phyloP scores from a whole-genome alignment of 2,888 invertebrate species.

The Sarcophaga caerulescens region DNA sequence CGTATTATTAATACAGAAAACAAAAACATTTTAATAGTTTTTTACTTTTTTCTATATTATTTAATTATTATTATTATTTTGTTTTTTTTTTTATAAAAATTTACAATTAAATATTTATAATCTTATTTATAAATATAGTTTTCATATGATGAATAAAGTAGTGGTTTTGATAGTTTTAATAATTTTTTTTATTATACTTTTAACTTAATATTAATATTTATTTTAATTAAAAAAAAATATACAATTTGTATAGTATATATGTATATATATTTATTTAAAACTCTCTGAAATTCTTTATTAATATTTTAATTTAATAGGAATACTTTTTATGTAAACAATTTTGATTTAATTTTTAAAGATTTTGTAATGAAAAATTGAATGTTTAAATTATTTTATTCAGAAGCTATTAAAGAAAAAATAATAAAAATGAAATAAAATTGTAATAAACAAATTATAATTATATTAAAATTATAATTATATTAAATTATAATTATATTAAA shows the following conservation, averaged over 20 bases:
- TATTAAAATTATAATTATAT: too few species aligned
- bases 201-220: background rate
- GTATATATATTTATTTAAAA: background rate
- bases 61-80: background rate
- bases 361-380: too few species aligned
- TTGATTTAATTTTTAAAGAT: background rate
- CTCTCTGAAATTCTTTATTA: background rate
- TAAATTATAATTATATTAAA: too few species aligned
- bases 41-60: background rate
- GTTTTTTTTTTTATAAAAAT: background rate
- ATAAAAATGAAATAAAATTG: too few species aligned
- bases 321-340: constrained; percentile 23
- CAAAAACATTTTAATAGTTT: background rate
- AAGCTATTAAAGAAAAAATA: too few species aligned
- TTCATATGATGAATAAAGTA: constrained; percentile 22
- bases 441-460: too few species aligned
- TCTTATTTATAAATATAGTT: constrained; percentile 21
- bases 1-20: background rate
- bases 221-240: constrained; percentile 7
- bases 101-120: background rate
- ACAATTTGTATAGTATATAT: background rate
- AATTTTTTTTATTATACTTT: constrained; percentile 4
- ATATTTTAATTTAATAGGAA: constrained; percentile 2
- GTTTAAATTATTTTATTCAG: too few species aligned
- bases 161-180: constrained; percentile 29